Base-by-base conservation (phyloP, 2,113 vertebrate genomes). In the Turnix velox region DNA sequence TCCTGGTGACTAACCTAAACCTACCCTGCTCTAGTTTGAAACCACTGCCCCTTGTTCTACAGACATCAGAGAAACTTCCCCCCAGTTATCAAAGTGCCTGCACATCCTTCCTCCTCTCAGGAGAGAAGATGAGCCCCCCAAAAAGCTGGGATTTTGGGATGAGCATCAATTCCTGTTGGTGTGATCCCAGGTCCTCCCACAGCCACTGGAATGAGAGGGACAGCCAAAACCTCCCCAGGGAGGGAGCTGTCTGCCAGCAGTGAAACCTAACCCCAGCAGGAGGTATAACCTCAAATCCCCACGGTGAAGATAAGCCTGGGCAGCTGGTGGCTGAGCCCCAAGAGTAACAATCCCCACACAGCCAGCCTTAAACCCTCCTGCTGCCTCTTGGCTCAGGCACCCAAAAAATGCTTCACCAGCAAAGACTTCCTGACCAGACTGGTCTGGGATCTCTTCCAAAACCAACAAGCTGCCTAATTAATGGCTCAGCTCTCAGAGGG, bases 281-380 rank as follows among this genome's bases (percentile, higher is more conserved):
- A 79, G 58, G 25, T 65, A 9, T 13, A 57, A 63, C 17, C 16
- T 48, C 40, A 54, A 46, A 54, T 48, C 22, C 30, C 17, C 40
- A 30, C 0, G 4, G 48, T 40, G 7, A 48, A 35, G 42, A 33
- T 31, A 58, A 42, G 63, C 39, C 62, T 28, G 23, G 84, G 46
- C 39, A 77, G 37, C 40, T 18, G 23, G 61, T 25, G 35, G 51
- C 54, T 59, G 51, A 84, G 27, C 52, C 61, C 49, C 33, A 7
- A 14, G 0, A 2, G 14, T 7, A 48, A 39, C 0, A 8, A 57
- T 27, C 22, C 18, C 78, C 2, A 0, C 15, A 16, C 28, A 59
- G 28, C n/a, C 24, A 61, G 35, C 48, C 42, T 30, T 40, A 9
- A 13, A 48, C 8, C 27, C 31, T 43, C 35, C 79, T 28, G 22